A percentile compares a stretch with the other conserved stretches of the same genome.
These are phyloP conservation scores for Pectinophora gossypiella DNA, from an alignment of 1,140 invertebrate species.

Conservation along the genomic window DNA sequence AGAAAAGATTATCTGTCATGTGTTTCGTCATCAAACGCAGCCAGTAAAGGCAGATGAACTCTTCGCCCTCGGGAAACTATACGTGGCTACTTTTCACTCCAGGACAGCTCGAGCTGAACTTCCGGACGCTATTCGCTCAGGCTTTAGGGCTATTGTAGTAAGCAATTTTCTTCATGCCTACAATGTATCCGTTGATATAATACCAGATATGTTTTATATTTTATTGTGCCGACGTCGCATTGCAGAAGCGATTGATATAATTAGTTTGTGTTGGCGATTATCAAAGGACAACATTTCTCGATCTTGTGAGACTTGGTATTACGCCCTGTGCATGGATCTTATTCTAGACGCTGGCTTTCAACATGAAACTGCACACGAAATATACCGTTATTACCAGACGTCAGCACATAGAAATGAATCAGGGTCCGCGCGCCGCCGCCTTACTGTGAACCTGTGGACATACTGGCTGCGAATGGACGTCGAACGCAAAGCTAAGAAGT, in stretches of 20 bases:
- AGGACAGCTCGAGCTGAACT: conserved; percentile 50
- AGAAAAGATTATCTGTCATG: conserved; percentile 37
- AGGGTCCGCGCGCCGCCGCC: conserved; percentile 33
- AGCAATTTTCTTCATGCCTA: conserved; percentile 55
- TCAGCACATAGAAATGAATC: conserved; percentile 31
- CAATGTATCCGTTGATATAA: conserved; percentile 51
- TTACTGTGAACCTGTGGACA: conserved; percentile 54
- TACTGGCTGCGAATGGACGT: conserved; percentile 52
- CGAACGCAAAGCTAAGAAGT: conserved; percentile 46
- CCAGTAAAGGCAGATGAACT: conserved; percentile 54
- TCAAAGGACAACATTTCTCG: conserved; percentile 31
- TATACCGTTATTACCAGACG: conserved; percentile 47
- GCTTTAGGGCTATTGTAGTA: conserved; percentile 52
- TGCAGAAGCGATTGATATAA: conserved; percentile 54
- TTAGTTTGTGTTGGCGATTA: conserved; percentile 38
- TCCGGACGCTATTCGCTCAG: conserved; percentile 45
- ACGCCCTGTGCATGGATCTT: conserved; percentile 66
- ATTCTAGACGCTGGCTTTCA: conserved; percentile 68
- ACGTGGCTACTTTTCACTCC: conserved; percentile 51
- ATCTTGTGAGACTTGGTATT: conserved; percentile 62
- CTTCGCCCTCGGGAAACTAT: conserved; percentile 58
- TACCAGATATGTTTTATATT: conserved; percentile 61
- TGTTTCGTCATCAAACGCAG: conserved; percentile 30
- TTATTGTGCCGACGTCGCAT: conserved; percentile 53
- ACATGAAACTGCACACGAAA: conserved; percentile 51